A percentile compares a stretch with the other conserved stretches of the same genome.
phyloP scores from a whole-genome alignment of 2,797 vertebrate species.

The Girardinus metallicus region DNA sequence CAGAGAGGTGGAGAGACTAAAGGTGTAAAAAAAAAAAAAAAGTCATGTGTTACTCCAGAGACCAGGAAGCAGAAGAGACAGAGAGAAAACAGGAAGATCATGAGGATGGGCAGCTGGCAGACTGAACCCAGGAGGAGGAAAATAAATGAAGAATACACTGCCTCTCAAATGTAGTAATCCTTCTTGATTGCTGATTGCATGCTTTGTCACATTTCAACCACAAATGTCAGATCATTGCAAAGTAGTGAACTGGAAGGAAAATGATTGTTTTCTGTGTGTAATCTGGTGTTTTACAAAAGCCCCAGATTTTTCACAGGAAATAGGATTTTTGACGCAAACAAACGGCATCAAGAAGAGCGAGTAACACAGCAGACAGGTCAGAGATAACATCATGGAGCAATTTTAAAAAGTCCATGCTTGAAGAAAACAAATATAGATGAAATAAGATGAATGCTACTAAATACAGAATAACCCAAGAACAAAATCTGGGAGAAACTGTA shows the following conservation, averaged over 20 bases:
- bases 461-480: background rate
- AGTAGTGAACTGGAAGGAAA: background rate
- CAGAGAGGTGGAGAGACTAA: conserved; percentile 35
- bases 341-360: background rate
- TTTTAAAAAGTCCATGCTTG: background rate
- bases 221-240: background rate
- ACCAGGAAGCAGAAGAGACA: conserved; percentile 35
- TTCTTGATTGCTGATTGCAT: background rate
- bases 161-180: background rate
- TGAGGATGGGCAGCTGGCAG: conserved; percentile 46
- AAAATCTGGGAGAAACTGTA: background rate
- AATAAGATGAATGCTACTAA: too few species aligned
- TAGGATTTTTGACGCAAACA: too few species aligned
- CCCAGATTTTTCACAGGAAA: background rate
- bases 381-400: background rate
- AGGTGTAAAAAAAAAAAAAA: conserved; percentile 33
- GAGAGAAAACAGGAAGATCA: conserved; percentile 25
- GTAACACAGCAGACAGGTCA: background rate
- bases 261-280: background rate
- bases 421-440: too few species aligned
- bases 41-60: conserved; percentile 33
- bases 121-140: conserved; percentile 49
- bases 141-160: conserved; percentile 6
- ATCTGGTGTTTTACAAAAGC: background rate
- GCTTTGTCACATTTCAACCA: background rate